These are phyloP conservation scores for Lissocephala sabroskyi DNA, from an alignment of 2,888 invertebrate genomes.

Conservation along the genomic window DNA sequence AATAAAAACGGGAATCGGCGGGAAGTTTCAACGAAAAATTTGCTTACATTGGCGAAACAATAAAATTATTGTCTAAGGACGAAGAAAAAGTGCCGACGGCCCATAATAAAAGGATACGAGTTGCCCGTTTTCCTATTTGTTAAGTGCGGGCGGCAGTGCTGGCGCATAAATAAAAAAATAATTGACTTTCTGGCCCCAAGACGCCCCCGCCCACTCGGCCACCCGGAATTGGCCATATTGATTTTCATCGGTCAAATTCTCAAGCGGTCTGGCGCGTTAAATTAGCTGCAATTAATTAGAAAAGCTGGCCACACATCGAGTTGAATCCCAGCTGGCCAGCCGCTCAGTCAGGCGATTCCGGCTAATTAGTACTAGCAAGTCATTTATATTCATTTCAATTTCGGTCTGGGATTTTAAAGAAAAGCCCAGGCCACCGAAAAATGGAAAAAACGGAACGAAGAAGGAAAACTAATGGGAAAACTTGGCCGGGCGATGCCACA, in stretches of 20 bases:
- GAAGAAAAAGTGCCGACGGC: not conserved
- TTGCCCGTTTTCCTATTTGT: too few relatives aligned
- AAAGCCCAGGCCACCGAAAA: not conserved
- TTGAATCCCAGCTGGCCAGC: too few relatives aligned
- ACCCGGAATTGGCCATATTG: constrained; percentile 25
- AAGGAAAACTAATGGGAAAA: constrained; percentile 1
- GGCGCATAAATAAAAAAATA: constrained; percentile 60
- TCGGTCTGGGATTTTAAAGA: not conserved
- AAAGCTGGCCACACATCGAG: too few relatives aligned
- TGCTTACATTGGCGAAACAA: constrained; percentile 60
- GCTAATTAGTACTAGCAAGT: constrained; percentile 3
- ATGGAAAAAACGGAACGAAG: too few relatives aligned
- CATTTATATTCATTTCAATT: constrained; percentile 7
- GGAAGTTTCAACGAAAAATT: constrained; percentile 45
- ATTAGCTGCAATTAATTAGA: constrained; percentile 50
- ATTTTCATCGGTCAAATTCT: constrained; percentile 25
- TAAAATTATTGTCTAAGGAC: constrained; percentile 49
- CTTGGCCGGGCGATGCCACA: not conserved
- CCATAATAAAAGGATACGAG: constrained; percentile 20
- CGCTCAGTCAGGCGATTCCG: not conserved
- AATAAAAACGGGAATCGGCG: constrained; percentile 6
- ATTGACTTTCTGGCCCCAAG: constrained; percentile 34
- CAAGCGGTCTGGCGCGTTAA: constrained; percentile 30
- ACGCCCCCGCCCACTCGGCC: not conserved
- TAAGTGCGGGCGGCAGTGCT: constrained; percentile 56